Evolutionary conservation across 2,113 vertebrate genomes (phyloP).

Genomic region (Balaeniceps rex): DNA sequence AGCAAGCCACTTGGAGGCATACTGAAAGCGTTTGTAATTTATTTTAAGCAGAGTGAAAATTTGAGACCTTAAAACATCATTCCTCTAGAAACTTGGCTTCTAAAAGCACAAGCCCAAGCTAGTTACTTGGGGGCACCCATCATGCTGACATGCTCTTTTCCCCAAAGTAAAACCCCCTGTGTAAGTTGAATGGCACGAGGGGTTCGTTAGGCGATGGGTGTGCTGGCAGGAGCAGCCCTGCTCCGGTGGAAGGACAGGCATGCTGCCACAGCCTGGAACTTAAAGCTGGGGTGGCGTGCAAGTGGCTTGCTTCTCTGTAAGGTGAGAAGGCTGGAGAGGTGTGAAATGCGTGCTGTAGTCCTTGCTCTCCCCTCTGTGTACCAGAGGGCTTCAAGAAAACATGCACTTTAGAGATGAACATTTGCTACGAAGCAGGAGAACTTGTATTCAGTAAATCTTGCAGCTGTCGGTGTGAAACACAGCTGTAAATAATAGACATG

Average conservation of each 20-base stretch:
- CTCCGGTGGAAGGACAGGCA: not conserved
- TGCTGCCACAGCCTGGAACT: not conserved
- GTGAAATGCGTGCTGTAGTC: not conserved
- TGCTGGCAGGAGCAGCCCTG: not conserved
- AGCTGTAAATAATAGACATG: not conserved
- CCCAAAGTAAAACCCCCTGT: not conserved
- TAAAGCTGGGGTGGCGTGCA: not conserved
- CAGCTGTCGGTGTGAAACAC: not conserved
- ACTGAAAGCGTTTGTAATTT: not conserved
- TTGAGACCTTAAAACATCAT: not conserved
- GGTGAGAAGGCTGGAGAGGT: not conserved
- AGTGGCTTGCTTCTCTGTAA: not conserved
- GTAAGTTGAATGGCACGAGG: rapidly evolving
- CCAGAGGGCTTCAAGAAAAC: not conserved
- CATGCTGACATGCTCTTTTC: not conserved
- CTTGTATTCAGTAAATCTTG: not conserved
- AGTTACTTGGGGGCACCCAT: not conserved
- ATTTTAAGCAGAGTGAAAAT: not conserved
- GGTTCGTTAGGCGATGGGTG: rapidly evolving
- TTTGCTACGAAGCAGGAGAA: not conserved
- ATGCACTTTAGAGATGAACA: rapidly evolving
- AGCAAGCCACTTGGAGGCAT: not conserved
- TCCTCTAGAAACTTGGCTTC: not conserved
- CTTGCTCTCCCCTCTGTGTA: not conserved
- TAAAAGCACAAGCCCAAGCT: not conserved